Base-by-base conservation (phyloP, 2,888 invertebrate species). In the Agonopterix heracliana region DNA sequence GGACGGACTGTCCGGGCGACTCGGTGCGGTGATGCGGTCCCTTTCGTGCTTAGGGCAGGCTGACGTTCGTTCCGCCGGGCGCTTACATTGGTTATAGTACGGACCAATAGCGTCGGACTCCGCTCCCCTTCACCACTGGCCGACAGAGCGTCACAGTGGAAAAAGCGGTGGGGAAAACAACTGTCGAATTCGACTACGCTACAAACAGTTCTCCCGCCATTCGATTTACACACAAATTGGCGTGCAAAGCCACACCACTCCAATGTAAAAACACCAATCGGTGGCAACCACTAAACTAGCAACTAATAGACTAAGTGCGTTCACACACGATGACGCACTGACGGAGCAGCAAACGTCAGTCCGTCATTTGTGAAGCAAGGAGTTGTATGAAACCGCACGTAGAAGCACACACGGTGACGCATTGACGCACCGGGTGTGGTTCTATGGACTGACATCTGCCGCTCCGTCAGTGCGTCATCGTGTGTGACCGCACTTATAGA, bases 81-180 rank as follows among this genome's bases (percentile, higher is more conserved):
- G 53, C 68, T 59, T 64, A 69, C 74, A 84, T 86, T 86, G 85
- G 85, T 55, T 63, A 67, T 49, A 51, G 34, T 26, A 50, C 53
- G 61, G 53, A 56, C 85, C 85, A 85, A 85, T 85, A 54, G 71
- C 66, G 50, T 40, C 54, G 56, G 64, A 51, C 61, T 61, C 54
- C 52, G 60, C 69, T 60, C 69, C 66, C 53, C 66, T 56, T 66
- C 64, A 68, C 69, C 73, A 78, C 76, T 79, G 76, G 76, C 70
- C 63, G 56, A 49, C 59, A 60, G 64, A 61, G 65, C 66, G 63
- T 66, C 67, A 64, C 56, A 57, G 60, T 64, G 68, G 78, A 71
- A 78, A 76, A 73, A 71, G 80, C 82, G 78, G 82, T 74, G 84
- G 84, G 82, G 81, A 78, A 81, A 78, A 74, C 67, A 61, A 73